These are phyloP conservation scores for Hemistola chrysoprasaria DNA, from an alignment of 2,888 invertebrate genomes.

Conservation along the genomic window DNA sequence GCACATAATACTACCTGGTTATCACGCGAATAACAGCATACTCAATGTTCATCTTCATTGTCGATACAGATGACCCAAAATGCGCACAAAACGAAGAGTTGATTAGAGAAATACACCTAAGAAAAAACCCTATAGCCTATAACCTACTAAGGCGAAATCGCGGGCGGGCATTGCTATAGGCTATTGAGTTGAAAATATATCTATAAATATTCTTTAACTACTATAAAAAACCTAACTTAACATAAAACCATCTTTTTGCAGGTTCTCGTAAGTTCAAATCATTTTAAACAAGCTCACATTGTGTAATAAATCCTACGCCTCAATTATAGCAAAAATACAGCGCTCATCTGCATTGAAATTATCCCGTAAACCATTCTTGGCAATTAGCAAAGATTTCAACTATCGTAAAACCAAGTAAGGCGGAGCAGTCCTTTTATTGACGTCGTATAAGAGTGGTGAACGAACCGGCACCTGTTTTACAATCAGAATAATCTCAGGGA, in stretches of 20 bases:
- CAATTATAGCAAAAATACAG: conserved; percentile 16
- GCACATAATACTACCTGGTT: too few relatives aligned
- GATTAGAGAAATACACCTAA: too few relatives aligned
- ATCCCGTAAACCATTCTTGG: conserved; percentile 7
- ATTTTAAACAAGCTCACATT: conserved; percentile 5
- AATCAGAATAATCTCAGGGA: conserved; percentile 23
- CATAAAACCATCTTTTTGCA: background rate
- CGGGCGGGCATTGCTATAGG: too few relatives aligned
- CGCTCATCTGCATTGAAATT: conserved; percentile 12
- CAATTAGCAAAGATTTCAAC: conserved; percentile 16
- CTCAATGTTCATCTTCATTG: too few relatives aligned
- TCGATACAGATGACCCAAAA: too few relatives aligned
- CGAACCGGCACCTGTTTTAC: conserved; percentile 17
- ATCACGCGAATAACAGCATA: too few relatives aligned
- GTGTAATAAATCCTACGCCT: conserved; percentile 7
- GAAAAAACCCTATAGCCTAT: too few relatives aligned
- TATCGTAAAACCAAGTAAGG: conserved; percentile 10
- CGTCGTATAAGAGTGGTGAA: conserved; percentile 24
- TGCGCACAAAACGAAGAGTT: too few relatives aligned
- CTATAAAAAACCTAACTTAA: too few relatives aligned
- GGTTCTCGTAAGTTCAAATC: conserved; percentile 1
- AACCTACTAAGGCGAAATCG: too few relatives aligned
- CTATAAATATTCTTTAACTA: too few relatives aligned
- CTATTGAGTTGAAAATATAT: too few relatives aligned
- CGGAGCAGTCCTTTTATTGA: conserved; percentile 19